Evolutionary conservation across 1,140 invertebrate species (phyloP).

Genomic region (Daktulosphaira vitifoliae): DNA sequence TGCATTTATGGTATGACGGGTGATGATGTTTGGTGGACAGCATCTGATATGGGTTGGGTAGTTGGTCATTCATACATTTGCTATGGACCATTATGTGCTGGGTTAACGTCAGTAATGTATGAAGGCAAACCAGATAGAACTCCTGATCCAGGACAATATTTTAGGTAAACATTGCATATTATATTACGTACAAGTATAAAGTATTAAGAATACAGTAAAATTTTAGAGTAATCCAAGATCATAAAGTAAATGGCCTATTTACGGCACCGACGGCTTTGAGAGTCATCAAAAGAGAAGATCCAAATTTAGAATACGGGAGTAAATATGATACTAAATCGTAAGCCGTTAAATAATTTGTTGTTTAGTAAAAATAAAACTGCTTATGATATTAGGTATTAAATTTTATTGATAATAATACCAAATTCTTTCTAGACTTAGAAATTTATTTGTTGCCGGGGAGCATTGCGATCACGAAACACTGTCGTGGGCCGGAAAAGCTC

Average conservation of each 20-base stretch:
- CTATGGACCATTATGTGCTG: constrained; percentile 75
- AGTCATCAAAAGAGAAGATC: constrained; percentile 69
- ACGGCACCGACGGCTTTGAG: constrained; percentile 83
- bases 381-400: not conserved
- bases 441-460: constrained; percentile 84
- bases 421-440: constrained; percentile 58
- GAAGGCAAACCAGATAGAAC: constrained; percentile 92
- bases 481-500: constrained; percentile 69
- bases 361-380: not conserved
- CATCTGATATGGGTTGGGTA: constrained; percentile 86
- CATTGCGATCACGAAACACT: constrained; percentile 88
- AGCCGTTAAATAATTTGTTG: constrained; percentile 38
- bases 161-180: constrained; percentile 50
- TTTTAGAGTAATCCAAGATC: constrained; percentile 70
- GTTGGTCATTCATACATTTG: constrained; percentile 91
- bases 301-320: constrained; percentile 53
- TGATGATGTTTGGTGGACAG: constrained; percentile 84
- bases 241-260: constrained; percentile 74
- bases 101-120: constrained; percentile 79
- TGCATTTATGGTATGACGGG: constrained; percentile 70
- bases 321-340: constrained; percentile 61
- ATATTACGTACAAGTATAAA: not conserved
- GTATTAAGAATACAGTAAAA: not conserved
- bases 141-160: constrained; percentile 82
- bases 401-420: not conserved